Percentiles rank a stretch among this genome's conserved stretches.
These are phyloP conservation scores for Perdita meconis DNA, from an alignment of 2,888 invertebrate genomes.

Conservation along the genomic window DNA sequence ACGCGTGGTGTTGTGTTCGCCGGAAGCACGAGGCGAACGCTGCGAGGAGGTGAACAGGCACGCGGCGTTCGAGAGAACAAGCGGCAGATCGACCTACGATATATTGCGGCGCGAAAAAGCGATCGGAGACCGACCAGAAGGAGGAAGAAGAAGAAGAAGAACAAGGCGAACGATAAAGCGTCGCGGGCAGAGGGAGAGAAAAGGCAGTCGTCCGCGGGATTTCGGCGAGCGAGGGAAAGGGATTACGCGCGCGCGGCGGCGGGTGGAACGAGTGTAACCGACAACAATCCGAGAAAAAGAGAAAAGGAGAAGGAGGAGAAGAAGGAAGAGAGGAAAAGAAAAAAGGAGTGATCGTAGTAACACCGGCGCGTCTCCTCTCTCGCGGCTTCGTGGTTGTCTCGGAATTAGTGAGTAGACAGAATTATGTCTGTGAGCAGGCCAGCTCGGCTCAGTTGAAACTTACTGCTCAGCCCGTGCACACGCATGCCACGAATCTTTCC, in stretches of 20 bases:
- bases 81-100: conserved; percentile 18
- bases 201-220: conserved; percentile 65
- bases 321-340: conserved; percentile 57
- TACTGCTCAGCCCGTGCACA: conserved; percentile 82
- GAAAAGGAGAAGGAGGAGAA: conserved; percentile 36
- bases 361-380: conserved; percentile 76
- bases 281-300: conserved; percentile 28
- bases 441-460: conserved; percentile 83
- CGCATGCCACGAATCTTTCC: conserved; percentile 73
- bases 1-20: conserved; percentile 32
- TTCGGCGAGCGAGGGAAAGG: conserved; percentile 71
- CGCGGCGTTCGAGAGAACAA: conserved; percentile 25
- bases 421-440: conserved; percentile 82
- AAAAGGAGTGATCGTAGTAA: conserved; percentile 73
- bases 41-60: conserved; percentile 31
- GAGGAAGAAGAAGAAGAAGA: conserved; percentile 22
- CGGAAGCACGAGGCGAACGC: conserved; percentile 23
- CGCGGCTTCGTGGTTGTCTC: conserved; percentile 77
- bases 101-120: conserved; percentile 28
- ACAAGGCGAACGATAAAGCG: conserved; percentile 36
- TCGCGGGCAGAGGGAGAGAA: conserved; percentile 50
- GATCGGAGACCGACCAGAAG: background rate
- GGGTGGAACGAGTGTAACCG: conserved; percentile 46
- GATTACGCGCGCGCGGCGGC: conserved; percentile 49
- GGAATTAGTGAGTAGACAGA: conserved; percentile 84